Base-by-base conservation (phyloP, 2,797 vertebrate genomes). In the Adrianichthys oophorus region DNA sequence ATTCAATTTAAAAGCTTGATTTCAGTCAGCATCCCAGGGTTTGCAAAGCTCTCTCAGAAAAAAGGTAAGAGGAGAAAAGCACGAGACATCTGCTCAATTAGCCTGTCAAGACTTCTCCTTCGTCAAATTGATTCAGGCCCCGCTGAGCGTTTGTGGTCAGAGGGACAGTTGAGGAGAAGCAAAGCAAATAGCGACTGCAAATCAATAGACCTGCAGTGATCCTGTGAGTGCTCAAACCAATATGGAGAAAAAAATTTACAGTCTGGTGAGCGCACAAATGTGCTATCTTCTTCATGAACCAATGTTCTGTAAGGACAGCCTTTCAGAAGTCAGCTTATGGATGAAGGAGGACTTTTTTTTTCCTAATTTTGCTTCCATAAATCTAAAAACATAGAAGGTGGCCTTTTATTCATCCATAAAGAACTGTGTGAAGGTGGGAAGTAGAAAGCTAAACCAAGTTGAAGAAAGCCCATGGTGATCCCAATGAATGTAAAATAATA, bases 131-230 rank as follows among this genome's bases (percentile, higher is more conserved):
- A 89, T 85, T 63, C 52, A 52, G 47, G 49, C 47, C 24, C 52
- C 48, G 59, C 59, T 47, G 74, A 47, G 59, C 44, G n/a, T 61
- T 72, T 49, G 40, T 24, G 58, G 19, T 12, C 40, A 42, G 56
- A 12, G 32, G 32, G 53, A 46, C 52, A 32, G 56, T 48, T 55
- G 55, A 5, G 53, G 16, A 58, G 62, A 15, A 65, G 53, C 51
- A 61, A 70, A 78, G 19, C 71, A 70, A 42, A 74, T 82, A 74
- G 42, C 4, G 19, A 45, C 60, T 53, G 29, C 72, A 57, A 52
- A 88, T 87, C 75, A 19, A 83, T 89, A 65, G 60, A 57, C 52
- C 79, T 60, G 69, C 75, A 56, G 19, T 63, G 78, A 75, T 62
- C 68, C 56, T 56, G 56, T 21, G 29, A 64, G 54, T 40, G 52